Percentiles rank a stretch among this genome's conserved stretches.
Conservation (phyloP, 2,113 vertebrate genomes). For the Elephas maximus region DNA sequence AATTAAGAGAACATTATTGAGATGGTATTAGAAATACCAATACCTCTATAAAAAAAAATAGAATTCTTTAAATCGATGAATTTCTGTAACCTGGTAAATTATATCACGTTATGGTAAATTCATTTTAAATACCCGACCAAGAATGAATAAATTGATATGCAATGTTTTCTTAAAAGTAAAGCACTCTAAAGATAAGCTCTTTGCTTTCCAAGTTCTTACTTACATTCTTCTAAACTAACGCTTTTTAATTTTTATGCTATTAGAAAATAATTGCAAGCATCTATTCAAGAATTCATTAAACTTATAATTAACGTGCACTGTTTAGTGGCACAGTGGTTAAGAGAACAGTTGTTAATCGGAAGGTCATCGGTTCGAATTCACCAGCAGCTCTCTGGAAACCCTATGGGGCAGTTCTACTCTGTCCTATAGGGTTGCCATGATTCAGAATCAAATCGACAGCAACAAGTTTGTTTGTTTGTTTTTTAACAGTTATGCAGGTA, state of each 20-base stretch:
- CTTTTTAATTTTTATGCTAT: neutral
- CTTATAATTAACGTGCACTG: neutral
- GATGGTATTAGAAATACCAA: neutral
- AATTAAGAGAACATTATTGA: slow-evolving; percentile 1
- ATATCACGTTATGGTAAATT: neutral
- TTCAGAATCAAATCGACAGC: too few relatives aligned
- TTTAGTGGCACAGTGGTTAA: too few relatives aligned
- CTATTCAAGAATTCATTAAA: slow-evolving; percentile 1
- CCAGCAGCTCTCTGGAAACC: too few relatives aligned
- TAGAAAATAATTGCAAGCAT: slow-evolving; percentile 1
- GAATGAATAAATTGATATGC: neutral
- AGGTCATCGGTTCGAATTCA: too few relatives aligned
- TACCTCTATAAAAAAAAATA: neutral
- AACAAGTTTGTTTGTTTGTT: too few relatives aligned
- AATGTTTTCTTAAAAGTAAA: slow-evolving; percentile 42
- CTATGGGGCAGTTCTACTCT: too few relatives aligned
- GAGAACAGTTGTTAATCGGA: too few relatives aligned
- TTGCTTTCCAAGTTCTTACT: neutral
- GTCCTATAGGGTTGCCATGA: too few relatives aligned
- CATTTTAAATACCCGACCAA: slow-evolving; percentile 4
- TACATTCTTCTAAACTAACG: slow-evolving; percentile 9
- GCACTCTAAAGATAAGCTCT: slow-evolving; percentile 8
- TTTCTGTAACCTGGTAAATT: neutral
- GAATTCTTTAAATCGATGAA: neutral
- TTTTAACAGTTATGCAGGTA: neutral